Evolutionary conservation across 2,888 invertebrate species (phyloP).

Genomic region (Palloptera scutellata): DNA sequence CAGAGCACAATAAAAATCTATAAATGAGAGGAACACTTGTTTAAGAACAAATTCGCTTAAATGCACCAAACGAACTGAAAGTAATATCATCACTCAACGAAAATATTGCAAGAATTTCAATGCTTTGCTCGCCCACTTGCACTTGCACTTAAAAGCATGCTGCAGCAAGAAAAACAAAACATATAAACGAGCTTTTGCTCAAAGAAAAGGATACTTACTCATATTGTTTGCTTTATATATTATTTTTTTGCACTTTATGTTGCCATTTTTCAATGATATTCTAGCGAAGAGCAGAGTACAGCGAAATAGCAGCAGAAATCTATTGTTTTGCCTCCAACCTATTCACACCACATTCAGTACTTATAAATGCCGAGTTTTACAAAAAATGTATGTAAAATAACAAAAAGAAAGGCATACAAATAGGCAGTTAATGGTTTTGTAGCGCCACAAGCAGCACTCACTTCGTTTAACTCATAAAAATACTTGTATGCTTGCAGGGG

Average conservation of each 20-base stretch:
- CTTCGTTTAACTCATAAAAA: constrained; percentile 56
- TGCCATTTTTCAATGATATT: neutral
- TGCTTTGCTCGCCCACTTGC: neutral
- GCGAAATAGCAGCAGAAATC: constrained; percentile 3
- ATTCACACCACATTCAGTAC: too few species aligned
- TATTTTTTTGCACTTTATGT: neutral
- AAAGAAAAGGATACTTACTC: too few species aligned
- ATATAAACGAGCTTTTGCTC: too few species aligned
- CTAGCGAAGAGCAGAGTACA: constrained; percentile 1
- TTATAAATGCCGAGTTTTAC: neutral
- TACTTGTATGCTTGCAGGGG: constrained; percentile 12
- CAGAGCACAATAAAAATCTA: constrained; percentile 16
- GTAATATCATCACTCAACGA: constrained; percentile 7
- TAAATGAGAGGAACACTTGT: neutral
- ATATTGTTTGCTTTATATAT: too few species aligned
- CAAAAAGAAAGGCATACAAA: constrained; percentile 28
- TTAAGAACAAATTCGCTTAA: neutral
- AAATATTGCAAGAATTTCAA: constrained; percentile 14
- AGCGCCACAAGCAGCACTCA: constrained; percentile 37
- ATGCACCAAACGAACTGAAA: constrained; percentile 8
- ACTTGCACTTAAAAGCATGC: too few species aligned
- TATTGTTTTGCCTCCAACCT: neutral
- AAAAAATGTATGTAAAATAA: constrained; percentile 14
- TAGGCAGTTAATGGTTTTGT: constrained; percentile 25
- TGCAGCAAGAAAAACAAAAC: too few species aligned